Evolutionary conservation across 2,113 vertebrate genomes (phyloP).

Genomic region (Alexandromys fortis): DNA sequence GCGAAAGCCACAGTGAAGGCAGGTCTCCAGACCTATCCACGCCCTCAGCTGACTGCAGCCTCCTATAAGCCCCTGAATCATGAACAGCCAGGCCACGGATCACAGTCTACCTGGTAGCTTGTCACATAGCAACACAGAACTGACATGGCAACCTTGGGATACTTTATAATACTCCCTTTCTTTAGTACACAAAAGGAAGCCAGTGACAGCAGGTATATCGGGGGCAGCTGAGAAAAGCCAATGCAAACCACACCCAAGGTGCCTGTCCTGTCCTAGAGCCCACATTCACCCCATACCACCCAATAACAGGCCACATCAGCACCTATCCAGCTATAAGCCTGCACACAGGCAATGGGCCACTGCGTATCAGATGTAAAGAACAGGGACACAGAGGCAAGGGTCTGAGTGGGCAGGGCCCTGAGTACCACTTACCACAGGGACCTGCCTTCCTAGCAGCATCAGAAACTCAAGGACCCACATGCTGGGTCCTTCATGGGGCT

Average conservation of each 20-base stretch:
- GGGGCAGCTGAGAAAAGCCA: not conserved
- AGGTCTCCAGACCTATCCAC: not conserved
- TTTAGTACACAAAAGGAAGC: not conserved
- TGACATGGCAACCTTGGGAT: not conserved
- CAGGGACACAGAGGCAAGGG: not conserved
- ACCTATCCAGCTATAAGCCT: not conserved
- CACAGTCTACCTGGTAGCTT: not conserved
- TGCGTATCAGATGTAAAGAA: not conserved
- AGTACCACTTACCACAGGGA: not conserved
- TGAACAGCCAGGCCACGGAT: not conserved
- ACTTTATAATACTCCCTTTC: not conserved
- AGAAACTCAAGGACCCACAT: not conserved
- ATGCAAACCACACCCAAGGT: not conserved
- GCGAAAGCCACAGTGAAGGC: not conserved
- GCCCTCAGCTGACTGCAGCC: not conserved
- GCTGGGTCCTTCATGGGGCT: not conserved
- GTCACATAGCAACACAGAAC: not conserved
- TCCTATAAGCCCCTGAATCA: not conserved
- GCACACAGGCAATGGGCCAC: not conserved
- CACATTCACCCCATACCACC: not conserved
- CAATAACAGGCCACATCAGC: not conserved
- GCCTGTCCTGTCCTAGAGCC: not conserved
- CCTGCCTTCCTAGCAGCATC: not conserved
- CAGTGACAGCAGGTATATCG: not conserved
- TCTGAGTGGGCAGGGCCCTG: not conserved